Conservation (phyloP, 2,888 invertebrate genomes). For the Xestobium rufovillosum region DNA sequence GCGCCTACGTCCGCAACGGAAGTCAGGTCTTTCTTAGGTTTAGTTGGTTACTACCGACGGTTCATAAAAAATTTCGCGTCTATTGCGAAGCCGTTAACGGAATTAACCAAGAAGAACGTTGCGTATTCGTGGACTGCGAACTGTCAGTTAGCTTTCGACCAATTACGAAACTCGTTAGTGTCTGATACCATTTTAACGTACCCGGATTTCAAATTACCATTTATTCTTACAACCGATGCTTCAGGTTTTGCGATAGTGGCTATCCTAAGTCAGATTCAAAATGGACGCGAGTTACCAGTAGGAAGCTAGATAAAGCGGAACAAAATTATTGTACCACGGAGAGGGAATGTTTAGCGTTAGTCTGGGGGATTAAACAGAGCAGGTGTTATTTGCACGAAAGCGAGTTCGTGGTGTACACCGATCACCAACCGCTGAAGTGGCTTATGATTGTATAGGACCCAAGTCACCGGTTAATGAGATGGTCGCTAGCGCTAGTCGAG, state of each 20-base stretch:
- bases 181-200: conserved; percentile 21
- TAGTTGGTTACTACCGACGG: too few relatives aligned
- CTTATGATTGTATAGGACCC: conserved; percentile 17
- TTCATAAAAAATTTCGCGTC: conserved; percentile 14
- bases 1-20: conserved; percentile 14
- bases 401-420: conserved; percentile 16
- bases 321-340: conserved; percentile 20
- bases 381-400: conserved; percentile 19
- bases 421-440: conserved; percentile 22
- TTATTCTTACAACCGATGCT: conserved; percentile 14
- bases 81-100: conserved; percentile 14
- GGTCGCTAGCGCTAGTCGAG: conserved; percentile 18
- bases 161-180: conserved; percentile 12
- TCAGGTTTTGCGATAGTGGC: conserved; percentile 23
- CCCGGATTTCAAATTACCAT: conserved; percentile 21
- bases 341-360: conserved; percentile 18
- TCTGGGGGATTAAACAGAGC: conserved; percentile 22
- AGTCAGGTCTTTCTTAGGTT: conserved; percentile 22
- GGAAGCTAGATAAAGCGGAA: conserved; percentile 18
- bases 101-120: conserved; percentile 14
- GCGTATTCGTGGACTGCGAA: conserved; percentile 11
- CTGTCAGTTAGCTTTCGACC: conserved; percentile 13
- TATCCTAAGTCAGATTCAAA: conserved; percentile 22
- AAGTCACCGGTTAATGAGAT: conserved; percentile 17
- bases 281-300: conserved; percentile 19